These are phyloP conservation scores for Eupelmus urozonus DNA, from an alignment of 2,888 invertebrate genomes.

Conservation along the genomic window DNA sequence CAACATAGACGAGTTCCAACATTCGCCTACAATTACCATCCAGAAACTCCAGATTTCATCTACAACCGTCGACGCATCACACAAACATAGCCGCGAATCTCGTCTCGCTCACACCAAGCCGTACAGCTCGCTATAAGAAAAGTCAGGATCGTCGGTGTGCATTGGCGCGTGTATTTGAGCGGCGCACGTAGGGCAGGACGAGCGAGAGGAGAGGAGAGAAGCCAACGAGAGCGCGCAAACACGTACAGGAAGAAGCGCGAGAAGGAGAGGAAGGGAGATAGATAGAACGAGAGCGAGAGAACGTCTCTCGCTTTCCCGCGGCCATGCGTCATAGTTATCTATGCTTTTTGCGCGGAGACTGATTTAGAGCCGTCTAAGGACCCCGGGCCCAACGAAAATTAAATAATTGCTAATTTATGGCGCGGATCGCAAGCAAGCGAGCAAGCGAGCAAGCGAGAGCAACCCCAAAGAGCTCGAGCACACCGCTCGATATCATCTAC, in stretches of 20 bases:
- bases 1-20: no score
- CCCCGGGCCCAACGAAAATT: constrained; percentile 77
- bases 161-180: constrained; percentile 6
- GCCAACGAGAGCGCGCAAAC: constrained; percentile 32
- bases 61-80: no score
- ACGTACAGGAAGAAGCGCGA: constrained; percentile 21
- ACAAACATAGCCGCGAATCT: no score
- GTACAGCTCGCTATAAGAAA: constrained; percentile 3
- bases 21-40: no score
- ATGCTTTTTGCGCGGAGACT: constrained; percentile 78
- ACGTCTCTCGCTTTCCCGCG: constrained; percentile 74
- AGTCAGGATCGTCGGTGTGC: background rate
- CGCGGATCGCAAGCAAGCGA: constrained; percentile 72
- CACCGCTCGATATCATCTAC: constrained; percentile 1
- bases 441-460: no score
- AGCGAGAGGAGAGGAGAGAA: constrained; percentile 22
- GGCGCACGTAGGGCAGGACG: constrained; percentile 10
- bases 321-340: constrained; percentile 78
- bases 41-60: no score
- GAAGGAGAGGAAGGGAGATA: constrained; percentile 2
- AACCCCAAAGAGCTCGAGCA: no score
- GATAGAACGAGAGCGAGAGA: constrained; percentile 55
- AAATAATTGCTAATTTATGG: constrained; percentile 78
- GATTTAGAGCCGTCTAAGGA: constrained; percentile 78
- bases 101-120: background rate